phyloP scores from a whole-genome alignment of 2,113 vertebrate species.

The Pseudorectes ferrugineus region DNA sequence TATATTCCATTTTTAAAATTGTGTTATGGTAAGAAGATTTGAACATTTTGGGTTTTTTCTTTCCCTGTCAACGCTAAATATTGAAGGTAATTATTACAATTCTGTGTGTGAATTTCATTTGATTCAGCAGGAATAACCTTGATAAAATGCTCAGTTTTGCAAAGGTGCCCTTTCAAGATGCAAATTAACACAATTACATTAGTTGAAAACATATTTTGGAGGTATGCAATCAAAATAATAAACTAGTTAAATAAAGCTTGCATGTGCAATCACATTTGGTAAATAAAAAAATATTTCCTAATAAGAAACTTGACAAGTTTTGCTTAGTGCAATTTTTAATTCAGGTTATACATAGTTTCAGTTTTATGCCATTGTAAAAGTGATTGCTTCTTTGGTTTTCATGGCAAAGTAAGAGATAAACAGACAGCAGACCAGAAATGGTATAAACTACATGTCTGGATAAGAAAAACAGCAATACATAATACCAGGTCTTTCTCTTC shows the following conservation, averaged over 20 bases:
- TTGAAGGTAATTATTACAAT: constrained; percentile 1
- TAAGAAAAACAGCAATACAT: not conserved
- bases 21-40: not conserved
- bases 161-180: constrained; percentile 62
- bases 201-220: constrained; percentile 71
- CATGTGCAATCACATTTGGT: constrained; percentile 41
- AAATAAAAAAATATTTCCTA: constrained; percentile 62
- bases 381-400: not conserved
- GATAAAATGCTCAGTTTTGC: constrained; percentile 43
- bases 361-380: not conserved
- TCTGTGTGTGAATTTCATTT: constrained; percentile 1
- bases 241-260: constrained; percentile 61
- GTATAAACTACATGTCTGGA: not conserved
- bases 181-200: constrained; percentile 70
- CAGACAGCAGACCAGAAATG: not conserved
- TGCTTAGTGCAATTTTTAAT: constrained; percentile 17
- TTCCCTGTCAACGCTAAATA: not conserved
- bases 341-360: not conserved
- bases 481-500: not conserved
- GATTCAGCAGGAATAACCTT: constrained; percentile 26
- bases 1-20: not conserved
- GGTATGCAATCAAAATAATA: constrained; percentile 72
- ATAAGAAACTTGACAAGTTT: constrained; percentile 50
- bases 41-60: not conserved
- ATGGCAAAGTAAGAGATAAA: not conserved